phyloP scores from a whole-genome alignment of 2,113 vertebrate genomes.

The Corydoras sp. region DNA sequence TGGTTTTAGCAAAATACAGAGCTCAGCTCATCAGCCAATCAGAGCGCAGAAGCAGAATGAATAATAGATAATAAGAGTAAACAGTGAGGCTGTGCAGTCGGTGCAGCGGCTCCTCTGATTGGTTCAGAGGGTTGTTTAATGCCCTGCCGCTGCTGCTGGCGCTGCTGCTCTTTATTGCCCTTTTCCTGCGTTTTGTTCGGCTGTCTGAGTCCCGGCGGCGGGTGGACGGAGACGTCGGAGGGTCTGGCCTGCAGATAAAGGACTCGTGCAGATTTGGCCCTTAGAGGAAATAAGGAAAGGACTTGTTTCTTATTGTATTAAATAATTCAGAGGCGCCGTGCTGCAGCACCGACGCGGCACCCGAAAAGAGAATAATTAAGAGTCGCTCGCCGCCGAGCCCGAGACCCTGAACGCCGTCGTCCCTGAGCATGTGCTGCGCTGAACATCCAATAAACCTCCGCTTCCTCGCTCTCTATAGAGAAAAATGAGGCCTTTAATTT shows the following conservation, averaged over 20 bases:
- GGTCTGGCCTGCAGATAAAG: constrained; percentile 17
- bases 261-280: constrained; percentile 11
- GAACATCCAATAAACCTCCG: constrained; percentile 10
- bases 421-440: constrained; percentile 9
- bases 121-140: too few relatives aligned
- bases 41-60: too few relatives aligned
- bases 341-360: constrained; percentile 2
- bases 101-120: too few relatives aligned
- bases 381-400: constrained; percentile 15
- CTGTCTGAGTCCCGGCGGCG: constrained; percentile 5
- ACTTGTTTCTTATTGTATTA: constrained; percentile 29
- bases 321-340: constrained; percentile 37
- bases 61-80: too few relatives aligned
- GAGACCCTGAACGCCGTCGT: constrained; percentile 18
- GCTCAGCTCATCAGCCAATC: too few relatives aligned
- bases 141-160: too few relatives aligned
- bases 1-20: too few relatives aligned
- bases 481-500: constrained; percentile 6
- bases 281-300: constrained; percentile 23
- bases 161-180: not conserved
- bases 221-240: constrained; percentile 2
- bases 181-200: not conserved
- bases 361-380: constrained; percentile 28
- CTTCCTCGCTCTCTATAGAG: not conserved
- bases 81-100: too few relatives aligned